Evolutionary conservation across 2,888 invertebrate genomes (phyloP), one percentile per base, ranked within the genome.

Genomic region (Salticus scenicus): DNA sequence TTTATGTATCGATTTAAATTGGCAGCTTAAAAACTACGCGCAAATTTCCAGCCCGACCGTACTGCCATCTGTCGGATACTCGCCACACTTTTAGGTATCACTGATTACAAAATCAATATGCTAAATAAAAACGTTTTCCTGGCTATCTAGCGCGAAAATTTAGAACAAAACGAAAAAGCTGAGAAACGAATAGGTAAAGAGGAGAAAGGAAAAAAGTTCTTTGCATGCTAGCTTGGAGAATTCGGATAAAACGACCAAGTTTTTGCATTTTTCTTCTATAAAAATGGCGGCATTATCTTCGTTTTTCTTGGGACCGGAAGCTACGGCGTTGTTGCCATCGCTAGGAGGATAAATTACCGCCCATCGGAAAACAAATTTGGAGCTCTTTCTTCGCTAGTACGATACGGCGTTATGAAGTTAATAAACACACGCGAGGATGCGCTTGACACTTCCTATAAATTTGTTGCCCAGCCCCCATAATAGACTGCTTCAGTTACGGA

Each of bases 41-140:
- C 2, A 47, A 57, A 12, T 17, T 57, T 24, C 1, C 4, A 24
- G 20, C 24, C 7, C 67, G 31, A 51, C 27, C 17, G 80, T 77
- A 73, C 51, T 42, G 83, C 67, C 83, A 83, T 83, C 83, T 83
- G 69, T 14, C 51, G 73, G 66, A 14, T 12, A 30, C 20, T 37
- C 47, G 12, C 24, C 30, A n/a, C 27, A 77, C 72, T 51, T 31
- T 28, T 28, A 72, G 83, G 83, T 77, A 83, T 77, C 73, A 37
- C 73, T 83, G 77, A 83, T 83, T 83, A 77, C 57, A 83, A 83
- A 83, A 83, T 83, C 83, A 77, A 83, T 83, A 83, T 83, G 83
- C 73, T 67, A 83, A 83, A 83, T 83, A 83, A 83, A 83, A 77
- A 82, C 71, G 75, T 75, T 82, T 74, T 42, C 47, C 20, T 33